Conservation (phyloP, 2,797 vertebrate genomes). For the Chaenodraco wilsoni region DNA sequence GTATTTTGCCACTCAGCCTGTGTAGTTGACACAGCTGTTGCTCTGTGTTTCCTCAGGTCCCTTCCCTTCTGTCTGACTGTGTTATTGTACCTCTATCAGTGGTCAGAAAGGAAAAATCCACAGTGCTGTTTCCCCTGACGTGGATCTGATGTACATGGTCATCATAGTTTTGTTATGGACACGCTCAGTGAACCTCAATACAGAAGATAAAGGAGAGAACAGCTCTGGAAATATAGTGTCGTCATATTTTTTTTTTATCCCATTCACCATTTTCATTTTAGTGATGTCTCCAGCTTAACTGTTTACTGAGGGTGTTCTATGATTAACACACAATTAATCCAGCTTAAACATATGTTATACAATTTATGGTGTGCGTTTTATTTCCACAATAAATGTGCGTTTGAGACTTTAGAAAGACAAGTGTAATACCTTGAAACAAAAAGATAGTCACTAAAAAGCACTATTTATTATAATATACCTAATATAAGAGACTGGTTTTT, state of each 20-base stretch:
- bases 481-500: not conserved
- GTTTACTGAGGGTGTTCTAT: no score
- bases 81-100: slow-evolving; percentile 46
- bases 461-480: not conserved
- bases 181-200: not conserved
- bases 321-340: no score
- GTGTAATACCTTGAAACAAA: not conserved
- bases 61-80: slow-evolving; percentile 54
- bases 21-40: slow-evolving; percentile 76
- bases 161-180: not conserved
- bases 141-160: slow-evolving; percentile 2
- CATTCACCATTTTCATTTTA: not conserved
- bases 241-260: not conserved
- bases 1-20: slow-evolving; percentile 6
- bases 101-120: slow-evolving; percentile 50
- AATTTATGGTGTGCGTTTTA: not conserved
- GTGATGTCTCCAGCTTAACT: not conserved
- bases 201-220: not conserved
- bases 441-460: not conserved
- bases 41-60: slow-evolving; percentile 69
- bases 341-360: no score
- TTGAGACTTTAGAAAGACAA: not conserved
- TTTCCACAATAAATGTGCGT: not conserved
- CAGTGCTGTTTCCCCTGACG: not conserved
- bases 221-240: not conserved